Base-by-base conservation (phyloP, 2,888 invertebrate genomes). In the Apotomis turbidana region DNA sequence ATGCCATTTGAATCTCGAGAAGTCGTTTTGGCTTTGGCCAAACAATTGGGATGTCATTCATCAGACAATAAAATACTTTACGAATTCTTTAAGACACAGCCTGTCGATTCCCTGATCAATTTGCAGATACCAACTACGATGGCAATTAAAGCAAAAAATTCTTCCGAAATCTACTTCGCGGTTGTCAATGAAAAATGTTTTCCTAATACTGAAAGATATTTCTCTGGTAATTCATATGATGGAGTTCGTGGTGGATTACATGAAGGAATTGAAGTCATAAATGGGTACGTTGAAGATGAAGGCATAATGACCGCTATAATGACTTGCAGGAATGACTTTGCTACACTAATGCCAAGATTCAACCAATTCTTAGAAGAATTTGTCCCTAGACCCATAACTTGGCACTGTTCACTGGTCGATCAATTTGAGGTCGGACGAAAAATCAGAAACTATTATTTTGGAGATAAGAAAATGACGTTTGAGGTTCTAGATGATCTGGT, bases 261-360 rank as follows among this genome's bases (percentile, higher is more conserved):
- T 57, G 79, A 86, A 74, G 85, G 79, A 3, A 89, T 96, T 0
- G 96, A 96, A 0, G 94, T 96, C 83, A 95, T 97, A 84, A 91
- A 95, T 36, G 97, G 97, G 3, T 87, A 95, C 10, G 96, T 95
- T 5, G 94, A 94, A 27, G 95, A 96, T 62, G 97, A 97, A 88
- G 97, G 97, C 0, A 44, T 86, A 0, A 70, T 87, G 55, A 58
- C 15, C 10, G 74, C 78, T 5, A 38, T 85, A 0, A 63, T 71
- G 10, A 46, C 68, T 0, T 13, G 68, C 0, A 64, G 49, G 0
- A 74, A 75, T 3, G 44, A 73, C 15, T n/a, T 80, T 3, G 80
- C 85, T 0, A 74, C 77, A 12, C 55, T 82, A 0, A 57, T 83
- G 13, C 67, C 77, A 2, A 77, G 81, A 68, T 83, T 84, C 0